A percentile compares a stretch with the other conserved stretches of the same genome.
Conservation (phyloP, 2,888 invertebrate genomes). For the Agonopterix alstromeriana region DNA sequence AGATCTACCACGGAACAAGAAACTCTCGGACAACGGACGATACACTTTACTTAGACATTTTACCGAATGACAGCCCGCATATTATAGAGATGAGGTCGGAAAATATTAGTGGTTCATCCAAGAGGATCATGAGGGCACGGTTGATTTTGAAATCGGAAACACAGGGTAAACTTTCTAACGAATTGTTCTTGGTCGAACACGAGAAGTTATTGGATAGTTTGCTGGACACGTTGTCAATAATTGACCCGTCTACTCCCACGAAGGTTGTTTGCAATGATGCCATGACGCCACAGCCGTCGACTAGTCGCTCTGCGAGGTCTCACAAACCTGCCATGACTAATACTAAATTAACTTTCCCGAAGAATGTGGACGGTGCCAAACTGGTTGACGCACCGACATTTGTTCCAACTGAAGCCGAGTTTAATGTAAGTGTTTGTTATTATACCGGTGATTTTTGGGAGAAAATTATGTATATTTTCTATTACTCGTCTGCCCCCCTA, state of each 20-base stretch:
- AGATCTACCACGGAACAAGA: not conserved
- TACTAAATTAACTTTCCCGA: not conserved
- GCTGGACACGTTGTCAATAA: not conserved
- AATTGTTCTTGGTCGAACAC: not conserved
- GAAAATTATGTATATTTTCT: too few relatives aligned
- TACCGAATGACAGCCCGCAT: not conserved
- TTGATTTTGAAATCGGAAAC: not conserved
- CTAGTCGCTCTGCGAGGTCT: too few relatives aligned
- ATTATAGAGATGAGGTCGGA: not conserved
- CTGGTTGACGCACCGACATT: constrained; percentile 85
- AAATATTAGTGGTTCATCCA: not conserved
- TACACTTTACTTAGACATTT: not conserved
- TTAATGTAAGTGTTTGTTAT: constrained; percentile 48
- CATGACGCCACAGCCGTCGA: not conserved
- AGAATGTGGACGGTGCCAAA: not conserved
- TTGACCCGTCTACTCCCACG: not conserved
- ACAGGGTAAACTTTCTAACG: not conserved
- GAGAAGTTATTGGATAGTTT: not conserved
- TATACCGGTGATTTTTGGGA: too few relatives aligned
- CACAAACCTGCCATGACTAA: too few relatives aligned
- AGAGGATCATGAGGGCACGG: not conserved
- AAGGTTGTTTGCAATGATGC: not conserved
- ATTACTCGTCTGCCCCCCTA: too few relatives aligned
- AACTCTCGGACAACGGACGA: not conserved
- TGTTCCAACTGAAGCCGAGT: constrained; percentile 88